Conservation (phyloP, 2,888 invertebrate genomes). For the Aphidius colemani region DNA sequence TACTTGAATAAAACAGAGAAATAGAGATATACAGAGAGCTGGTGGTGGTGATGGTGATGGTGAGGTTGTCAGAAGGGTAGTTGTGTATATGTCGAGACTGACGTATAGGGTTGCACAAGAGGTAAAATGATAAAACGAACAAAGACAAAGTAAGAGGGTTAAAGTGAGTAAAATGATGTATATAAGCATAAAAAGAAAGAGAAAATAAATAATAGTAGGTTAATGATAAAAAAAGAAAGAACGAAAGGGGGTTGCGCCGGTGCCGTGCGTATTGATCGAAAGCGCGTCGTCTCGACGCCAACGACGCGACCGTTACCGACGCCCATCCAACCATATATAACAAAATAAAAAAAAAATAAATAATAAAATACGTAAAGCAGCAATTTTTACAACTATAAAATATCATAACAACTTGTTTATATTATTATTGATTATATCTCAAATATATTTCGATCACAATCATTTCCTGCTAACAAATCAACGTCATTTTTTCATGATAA, state of each 20-base stretch:
- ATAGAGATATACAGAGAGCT: too few species aligned
- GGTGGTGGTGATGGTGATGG: conserved; percentile 8
- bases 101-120: conserved; percentile 14
- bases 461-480: too few species aligned
- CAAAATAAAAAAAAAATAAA: neutral
- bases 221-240: conserved; percentile 1
- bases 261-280: conserved; percentile 56
- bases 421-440: too few species aligned
- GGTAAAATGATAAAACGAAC: neutral
- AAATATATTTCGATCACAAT: too few species aligned
- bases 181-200: neutral
- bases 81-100: conserved; percentile 23
- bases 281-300: conserved; percentile 41
- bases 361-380: conserved; percentile 9
- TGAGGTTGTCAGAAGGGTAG: conserved; percentile 22
- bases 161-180: neutral
- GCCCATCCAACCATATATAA: conserved; percentile 30
- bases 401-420: too few species aligned
- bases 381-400: conserved; percentile 1
- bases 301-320: conserved; percentile 42
- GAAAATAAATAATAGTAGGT: neutral
- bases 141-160: neutral
- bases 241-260: conserved; percentile 42
- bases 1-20: too few species aligned
- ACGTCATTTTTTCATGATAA: too few species aligned